Evolutionary conservation across 2,113 vertebrate species (phyloP).

Genomic region (Mesoclemmys tuberculata): DNA sequence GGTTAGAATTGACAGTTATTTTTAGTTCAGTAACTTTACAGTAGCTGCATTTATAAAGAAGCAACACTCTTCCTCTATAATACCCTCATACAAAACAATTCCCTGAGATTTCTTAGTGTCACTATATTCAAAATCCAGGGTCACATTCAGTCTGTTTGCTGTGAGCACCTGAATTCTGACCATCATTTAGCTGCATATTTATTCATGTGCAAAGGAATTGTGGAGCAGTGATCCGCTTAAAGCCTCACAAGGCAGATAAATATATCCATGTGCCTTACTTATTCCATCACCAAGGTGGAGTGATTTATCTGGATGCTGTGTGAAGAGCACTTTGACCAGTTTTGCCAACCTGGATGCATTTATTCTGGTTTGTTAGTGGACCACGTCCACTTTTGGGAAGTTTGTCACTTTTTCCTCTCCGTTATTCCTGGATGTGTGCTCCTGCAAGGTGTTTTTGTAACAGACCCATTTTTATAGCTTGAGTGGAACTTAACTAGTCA

Average conservation of each 20-base stretch:
- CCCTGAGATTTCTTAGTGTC: not conserved
- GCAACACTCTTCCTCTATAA: not conserved
- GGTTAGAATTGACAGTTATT: slow-evolving; percentile 42
- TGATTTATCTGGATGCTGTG: not conserved
- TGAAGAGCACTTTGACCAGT: accelerated
- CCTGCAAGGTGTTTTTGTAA: not conserved
- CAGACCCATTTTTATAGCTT: not conserved
- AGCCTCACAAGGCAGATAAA: not conserved
- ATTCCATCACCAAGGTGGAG: not conserved
- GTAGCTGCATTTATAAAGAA: not conserved
- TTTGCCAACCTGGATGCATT: not conserved
- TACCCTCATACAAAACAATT: too few relatives aligned
- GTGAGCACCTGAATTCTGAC: not conserved
- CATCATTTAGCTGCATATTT: not conserved
- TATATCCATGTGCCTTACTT: not conserved
- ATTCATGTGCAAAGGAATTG: not conserved
- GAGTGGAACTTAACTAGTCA: not conserved
- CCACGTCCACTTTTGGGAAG: not conserved
- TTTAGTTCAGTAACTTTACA: not conserved
- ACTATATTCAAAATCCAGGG: not conserved
- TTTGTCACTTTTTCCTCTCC: not conserved
- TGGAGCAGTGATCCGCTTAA: not conserved
- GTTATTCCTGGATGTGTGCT: accelerated
- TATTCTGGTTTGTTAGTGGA: not conserved
- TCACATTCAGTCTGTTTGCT: not conserved